Base-by-base conservation (phyloP, 2,113 vertebrate genomes). In the Myrmecophaga tridactyla region DNA sequence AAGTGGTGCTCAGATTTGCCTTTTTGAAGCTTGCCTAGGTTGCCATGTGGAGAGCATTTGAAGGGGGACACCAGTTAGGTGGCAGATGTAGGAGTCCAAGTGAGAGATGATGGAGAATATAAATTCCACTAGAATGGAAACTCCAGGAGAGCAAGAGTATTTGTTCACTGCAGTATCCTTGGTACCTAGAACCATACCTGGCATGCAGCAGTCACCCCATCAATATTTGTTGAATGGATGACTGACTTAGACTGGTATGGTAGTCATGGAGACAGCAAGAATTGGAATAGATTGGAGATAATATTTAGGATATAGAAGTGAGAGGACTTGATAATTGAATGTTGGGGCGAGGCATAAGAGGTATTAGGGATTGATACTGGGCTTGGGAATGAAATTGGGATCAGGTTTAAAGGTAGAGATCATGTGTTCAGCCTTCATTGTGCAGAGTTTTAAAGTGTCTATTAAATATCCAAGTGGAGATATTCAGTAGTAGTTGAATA, bases 291-390 rank as follows among this genome's bases (percentile, higher is more conserved):
- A 13, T 36, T 84, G 31, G 51, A 43, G 43, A 31, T 53, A 77
- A 41, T 83, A 48, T 36, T 88, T 29, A 88, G 10, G 10, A 46
- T 89, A 12, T 65, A 69, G 75, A 86, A 48, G n/a, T 77, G 63
- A 72, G 29, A 86, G 67, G 53, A 51, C 48, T 81, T 89, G 43
- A 80, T 89, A 80, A 90, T 18, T 95, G 70, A 48, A 62, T 92
- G 29, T 31, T 76, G 72, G 23, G 48, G 20, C 73, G 67, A 90
- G 63, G 56, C 92, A 43, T 18, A 77, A 29, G 67, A 87, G 36
- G 46, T 58, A 3, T 69, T 15, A 46, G 31, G 51, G 39, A 39
- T 86, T 46, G 51, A 67, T 25, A 39, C 51, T 51, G 69, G 48
- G 6, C 62, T 67, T 48, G 56, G 31, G 21, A 12, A 21, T 81